Evolutionary conservation across 2,797 vertebrate genomes (phyloP).

Genomic region (Setipinna tenuifilis): DNA sequence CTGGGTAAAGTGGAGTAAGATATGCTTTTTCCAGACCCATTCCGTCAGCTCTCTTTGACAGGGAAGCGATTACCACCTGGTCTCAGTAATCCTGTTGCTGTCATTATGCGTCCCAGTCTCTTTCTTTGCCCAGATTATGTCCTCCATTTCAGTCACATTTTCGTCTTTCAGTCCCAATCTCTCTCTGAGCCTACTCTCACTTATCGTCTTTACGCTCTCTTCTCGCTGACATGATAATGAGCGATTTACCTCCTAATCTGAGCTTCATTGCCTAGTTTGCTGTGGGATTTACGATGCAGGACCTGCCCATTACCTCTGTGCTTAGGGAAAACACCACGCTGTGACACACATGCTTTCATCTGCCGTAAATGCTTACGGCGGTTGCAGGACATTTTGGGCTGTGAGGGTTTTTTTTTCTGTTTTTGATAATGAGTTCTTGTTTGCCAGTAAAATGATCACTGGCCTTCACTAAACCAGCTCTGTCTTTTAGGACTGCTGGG

Average conservation of each 20-base stretch:
- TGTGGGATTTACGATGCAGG: constrained; percentile 46
- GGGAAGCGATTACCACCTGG: not conserved
- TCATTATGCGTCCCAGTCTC: not conserved
- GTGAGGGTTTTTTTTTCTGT: constrained; percentile 50
- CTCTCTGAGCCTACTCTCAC: not conserved
- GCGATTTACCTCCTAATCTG: constrained; percentile 52
- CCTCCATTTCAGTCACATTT: no score
- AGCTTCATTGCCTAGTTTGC: constrained; percentile 48
- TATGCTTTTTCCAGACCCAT: not conserved
- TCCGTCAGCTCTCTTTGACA: not conserved
- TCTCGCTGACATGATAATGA: constrained; percentile 43
- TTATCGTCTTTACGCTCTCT: constrained; percentile 30
- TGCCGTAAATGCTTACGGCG: constrained; percentile 42
- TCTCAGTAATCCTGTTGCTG: not conserved
- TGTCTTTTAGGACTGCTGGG: not conserved
- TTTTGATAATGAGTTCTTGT: constrained; percentile 1
- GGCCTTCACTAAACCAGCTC: not conserved
- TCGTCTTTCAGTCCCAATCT: no score
- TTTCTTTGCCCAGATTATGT: no score
- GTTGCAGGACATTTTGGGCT: constrained; percentile 38
- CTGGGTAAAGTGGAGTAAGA: not conserved
- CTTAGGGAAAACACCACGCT: constrained; percentile 53
- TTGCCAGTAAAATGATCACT: not conserved
- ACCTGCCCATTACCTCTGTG: constrained; percentile 51
- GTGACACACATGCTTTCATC: constrained; percentile 49